phyloP scores from a whole-genome alignment of 2,888 invertebrate genomes.

The Lathronympha strigana region DNA sequence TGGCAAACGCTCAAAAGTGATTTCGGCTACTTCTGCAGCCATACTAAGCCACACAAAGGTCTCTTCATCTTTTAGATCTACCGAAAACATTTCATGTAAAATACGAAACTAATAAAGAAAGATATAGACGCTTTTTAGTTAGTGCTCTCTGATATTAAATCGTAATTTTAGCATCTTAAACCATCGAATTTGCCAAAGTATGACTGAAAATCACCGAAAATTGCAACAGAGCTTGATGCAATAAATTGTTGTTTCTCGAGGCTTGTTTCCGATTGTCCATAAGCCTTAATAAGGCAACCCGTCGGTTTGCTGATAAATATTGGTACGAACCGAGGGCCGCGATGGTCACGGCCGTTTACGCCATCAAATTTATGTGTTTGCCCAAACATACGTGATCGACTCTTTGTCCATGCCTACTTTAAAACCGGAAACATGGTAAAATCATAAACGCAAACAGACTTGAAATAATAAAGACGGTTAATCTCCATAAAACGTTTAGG shows the following conservation, averaged over 20 bases:
- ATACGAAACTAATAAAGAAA: too few relatives aligned
- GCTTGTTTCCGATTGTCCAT: conserved; percentile 8
- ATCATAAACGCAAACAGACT: background rate
- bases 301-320: conserved; percentile 28
- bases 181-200: too few relatives aligned
- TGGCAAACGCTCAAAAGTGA: too few relatives aligned
- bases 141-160: too few relatives aligned
- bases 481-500: background rate
- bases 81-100: too few relatives aligned
- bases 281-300: conserved; percentile 19
- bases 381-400: conserved; percentile 3
- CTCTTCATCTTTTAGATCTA: too few relatives aligned
- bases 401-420: conserved; percentile 5
- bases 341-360: conserved; percentile 28
- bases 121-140: too few relatives aligned
- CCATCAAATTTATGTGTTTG: conserved; percentile 21
- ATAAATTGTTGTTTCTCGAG: conserved; percentile 8
- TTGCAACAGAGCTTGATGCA: background rate
- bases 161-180: too few relatives aligned
- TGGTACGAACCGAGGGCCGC: conserved; percentile 26
- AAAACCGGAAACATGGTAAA: conserved; percentile 20
- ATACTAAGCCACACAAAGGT: too few relatives aligned
- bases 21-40: too few relatives aligned
- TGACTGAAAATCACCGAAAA: background rate
- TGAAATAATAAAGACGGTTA: conserved; percentile 5